phyloP scores from a whole-genome alignment of 2,113 vertebrate species.

The Ginglymostoma cirratum region DNA sequence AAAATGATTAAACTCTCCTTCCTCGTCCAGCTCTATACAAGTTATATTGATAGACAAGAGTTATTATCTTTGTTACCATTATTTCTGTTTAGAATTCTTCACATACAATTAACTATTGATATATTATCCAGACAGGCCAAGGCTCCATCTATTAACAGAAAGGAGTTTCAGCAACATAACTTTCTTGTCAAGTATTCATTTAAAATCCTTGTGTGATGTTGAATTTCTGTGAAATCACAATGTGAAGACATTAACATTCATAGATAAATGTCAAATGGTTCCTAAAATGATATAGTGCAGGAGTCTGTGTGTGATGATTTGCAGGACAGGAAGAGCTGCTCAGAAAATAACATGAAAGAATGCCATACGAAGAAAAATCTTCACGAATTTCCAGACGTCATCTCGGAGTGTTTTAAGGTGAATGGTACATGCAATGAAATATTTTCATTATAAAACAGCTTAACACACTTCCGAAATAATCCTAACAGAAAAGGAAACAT shows the following conservation, averaged over 20 bases:
- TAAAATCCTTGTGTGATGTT: not conserved
- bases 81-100: not conserved
- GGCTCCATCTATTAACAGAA: not conserved
- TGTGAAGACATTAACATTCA: not conserved
- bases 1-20: not conserved
- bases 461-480: not conserved
- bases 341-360: not conserved
- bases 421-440: not conserved
- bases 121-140: not conserved
- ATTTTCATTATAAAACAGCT: not conserved
- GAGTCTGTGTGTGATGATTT: not conserved
- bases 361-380: not conserved
- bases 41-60: not conserved
- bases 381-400: not conserved
- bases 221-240: not conserved
- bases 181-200: not conserved
- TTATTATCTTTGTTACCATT: not conserved
- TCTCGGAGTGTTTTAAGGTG: not conserved
- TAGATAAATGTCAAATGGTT: not conserved
- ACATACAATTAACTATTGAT: not conserved
- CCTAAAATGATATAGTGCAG: not conserved
- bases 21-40: not conserved
- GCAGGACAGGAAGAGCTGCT: not conserved
- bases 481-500: not conserved
- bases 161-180: not conserved